Evolutionary conservation across 1,140 invertebrate genomes (phyloP).

Genomic region (Aricia agestis): DNA sequence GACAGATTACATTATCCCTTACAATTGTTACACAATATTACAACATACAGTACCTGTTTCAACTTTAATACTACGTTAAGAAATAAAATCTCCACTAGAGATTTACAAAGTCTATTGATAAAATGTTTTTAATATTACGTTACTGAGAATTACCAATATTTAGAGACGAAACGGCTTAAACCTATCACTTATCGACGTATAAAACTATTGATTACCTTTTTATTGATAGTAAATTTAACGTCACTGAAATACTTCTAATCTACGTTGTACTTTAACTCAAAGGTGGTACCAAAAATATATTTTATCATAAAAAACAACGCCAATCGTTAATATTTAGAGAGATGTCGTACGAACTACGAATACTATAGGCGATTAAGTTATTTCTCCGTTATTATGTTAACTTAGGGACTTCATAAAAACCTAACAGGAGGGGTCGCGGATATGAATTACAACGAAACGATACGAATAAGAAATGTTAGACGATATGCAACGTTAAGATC

Average conservation of each 20-base stretch:
- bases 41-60: constrained; percentile 43
- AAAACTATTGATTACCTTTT: constrained; percentile 63
- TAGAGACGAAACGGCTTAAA: constrained; percentile 69
- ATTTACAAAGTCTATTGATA: constrained; percentile 72
- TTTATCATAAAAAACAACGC: constrained; percentile 66
- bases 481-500: constrained; percentile 74
- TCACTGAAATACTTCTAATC: constrained; percentile 67
- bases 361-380: constrained; percentile 58
- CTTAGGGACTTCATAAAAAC: constrained; percentile 52
- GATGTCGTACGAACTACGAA: constrained; percentile 56
- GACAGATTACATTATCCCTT: constrained; percentile 23
- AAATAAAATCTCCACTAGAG: constrained; percentile 70
- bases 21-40: constrained; percentile 21
- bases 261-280: constrained; percentile 75
- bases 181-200: constrained; percentile 42
- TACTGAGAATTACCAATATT: constrained; percentile 61
- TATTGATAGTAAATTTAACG: constrained; percentile 61
- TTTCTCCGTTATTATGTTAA: constrained; percentile 55
- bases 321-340: constrained; percentile 64
- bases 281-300: constrained; percentile 75
- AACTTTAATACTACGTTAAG: constrained; percentile 72
- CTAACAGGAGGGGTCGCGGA: constrained; percentile 63
- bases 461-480: constrained; percentile 71
- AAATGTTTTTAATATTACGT: constrained; percentile 60
- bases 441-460: constrained; percentile 69